Percentiles rank a stretch among this genome's conserved stretches.
phyloP scores from a whole-genome alignment of 2,888 invertebrate species.

The Pemphredon lugubris region DNA sequence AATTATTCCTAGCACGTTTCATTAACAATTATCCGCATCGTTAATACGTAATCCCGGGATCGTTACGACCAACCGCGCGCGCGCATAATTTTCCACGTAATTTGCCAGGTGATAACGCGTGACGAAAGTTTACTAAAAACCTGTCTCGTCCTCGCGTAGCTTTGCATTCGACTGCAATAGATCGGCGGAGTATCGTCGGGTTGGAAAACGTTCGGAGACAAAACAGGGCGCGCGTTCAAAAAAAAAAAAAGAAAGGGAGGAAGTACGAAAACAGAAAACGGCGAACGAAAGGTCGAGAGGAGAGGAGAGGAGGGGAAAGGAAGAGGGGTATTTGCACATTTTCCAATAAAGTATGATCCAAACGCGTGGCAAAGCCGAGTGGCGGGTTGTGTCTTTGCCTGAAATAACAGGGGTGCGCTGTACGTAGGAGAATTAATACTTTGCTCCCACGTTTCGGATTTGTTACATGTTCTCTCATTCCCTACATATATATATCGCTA shows the following conservation, averaged over 20 bases:
- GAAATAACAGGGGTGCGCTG: conserved; percentile 76
- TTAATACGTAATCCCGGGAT: too few relatives aligned
- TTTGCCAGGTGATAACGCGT: too few relatives aligned
- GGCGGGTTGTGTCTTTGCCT: conserved; percentile 74
- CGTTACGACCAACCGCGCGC: too few relatives aligned
- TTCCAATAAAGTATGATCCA: conserved; percentile 78
- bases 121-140: neutral
- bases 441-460: conserved; percentile 67
- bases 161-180: too few relatives aligned
- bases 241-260: too few relatives aligned
- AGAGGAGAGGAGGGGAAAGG: neutral
- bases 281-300: neutral
- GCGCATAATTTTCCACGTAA: too few relatives aligned
- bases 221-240: too few relatives aligned
- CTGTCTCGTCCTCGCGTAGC: too few relatives aligned
- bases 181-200: too few relatives aligned
- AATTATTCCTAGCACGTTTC: too few relatives aligned
- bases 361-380: conserved; percentile 75
- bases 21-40: too few relatives aligned
- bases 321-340: conserved; percentile 69
- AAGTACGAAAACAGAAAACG: neutral
- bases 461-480: conserved; percentile 13
- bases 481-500: neutral
- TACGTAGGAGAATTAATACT: conserved; percentile 73
- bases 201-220: too few relatives aligned